Evolutionary conservation across 2,888 invertebrate species (phyloP).

Genomic region (Cryptosula pallasiana): DNA sequence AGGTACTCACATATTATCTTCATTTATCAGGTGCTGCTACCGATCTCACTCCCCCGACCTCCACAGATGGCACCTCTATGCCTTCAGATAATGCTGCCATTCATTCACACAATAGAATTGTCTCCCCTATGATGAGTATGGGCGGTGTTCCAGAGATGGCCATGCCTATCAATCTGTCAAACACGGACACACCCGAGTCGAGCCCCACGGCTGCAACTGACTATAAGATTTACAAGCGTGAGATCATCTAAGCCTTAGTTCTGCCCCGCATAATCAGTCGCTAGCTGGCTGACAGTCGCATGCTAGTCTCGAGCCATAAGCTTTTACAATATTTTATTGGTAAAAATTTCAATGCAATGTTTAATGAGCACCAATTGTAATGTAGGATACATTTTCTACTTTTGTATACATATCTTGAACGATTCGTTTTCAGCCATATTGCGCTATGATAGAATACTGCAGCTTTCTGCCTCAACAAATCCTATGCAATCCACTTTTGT

Average conservation of each 20-base stretch:
- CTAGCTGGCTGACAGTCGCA: too few relatives aligned
- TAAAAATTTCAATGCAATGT: too few relatives aligned
- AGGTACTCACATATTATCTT: neutral
- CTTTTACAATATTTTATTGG: too few relatives aligned
- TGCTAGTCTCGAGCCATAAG: too few relatives aligned
- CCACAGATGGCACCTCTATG: neutral
- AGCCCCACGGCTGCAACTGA: neutral
- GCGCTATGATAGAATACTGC: too few relatives aligned
- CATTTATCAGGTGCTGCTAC: neutral
- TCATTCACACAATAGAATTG: neutral
- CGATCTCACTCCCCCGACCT: neutral
- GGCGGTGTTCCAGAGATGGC: neutral
- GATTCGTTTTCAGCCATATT: too few relatives aligned
- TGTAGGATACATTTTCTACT: too few relatives aligned
- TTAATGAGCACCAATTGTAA: too few relatives aligned
- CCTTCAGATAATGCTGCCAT: neutral
- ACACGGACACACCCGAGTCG: neutral
- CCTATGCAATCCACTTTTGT: neutral
- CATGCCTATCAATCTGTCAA: conserved; percentile 4
- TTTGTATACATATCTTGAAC: too few relatives aligned
- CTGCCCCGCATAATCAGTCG: neutral
- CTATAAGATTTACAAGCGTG: conserved; percentile 11
- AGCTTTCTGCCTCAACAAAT: neutral
- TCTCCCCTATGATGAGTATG: conserved; percentile 5
- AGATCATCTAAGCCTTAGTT: neutral